A percentile compares a stretch with the other conserved stretches of the same genome.
These are phyloP conservation scores for Chloropsis hardwickii DNA, from an alignment of 2,113 vertebrate species.

Conservation along the genomic window DNA sequence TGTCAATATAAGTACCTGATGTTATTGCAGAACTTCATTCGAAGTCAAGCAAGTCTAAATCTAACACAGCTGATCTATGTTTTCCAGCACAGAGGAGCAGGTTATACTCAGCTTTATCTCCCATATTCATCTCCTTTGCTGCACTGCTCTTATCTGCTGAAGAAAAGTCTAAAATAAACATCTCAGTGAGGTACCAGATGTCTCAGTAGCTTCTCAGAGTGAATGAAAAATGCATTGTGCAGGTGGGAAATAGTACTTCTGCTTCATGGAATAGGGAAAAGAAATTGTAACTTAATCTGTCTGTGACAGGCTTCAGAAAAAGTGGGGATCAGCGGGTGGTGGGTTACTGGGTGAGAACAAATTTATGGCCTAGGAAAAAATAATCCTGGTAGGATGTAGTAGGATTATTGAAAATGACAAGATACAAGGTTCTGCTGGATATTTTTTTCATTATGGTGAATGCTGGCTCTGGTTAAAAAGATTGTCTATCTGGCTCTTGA, in stretches of 20 bases:
- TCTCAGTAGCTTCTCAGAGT: not conserved
- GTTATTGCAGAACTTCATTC: conserved; percentile 37
- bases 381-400: conserved; percentile 30
- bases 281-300: conserved; percentile 40
- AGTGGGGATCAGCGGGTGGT: conserved; percentile 37
- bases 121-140: not conserved
- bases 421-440: not conserved
- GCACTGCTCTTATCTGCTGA: conserved; percentile 38
- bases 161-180: conserved; percentile 57
- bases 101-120: not conserved
- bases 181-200: not conserved
- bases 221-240: conserved; percentile 9
- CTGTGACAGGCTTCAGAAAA: conserved; percentile 49
- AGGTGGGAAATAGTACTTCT: conserved; percentile 2
- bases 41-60: conserved; percentile 40
- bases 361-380: conserved; percentile 53
- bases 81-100: not conserved
- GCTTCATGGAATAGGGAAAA: not conserved
- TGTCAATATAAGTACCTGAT: conserved; percentile 28
- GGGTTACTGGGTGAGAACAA: conserved; percentile 63
- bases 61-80: not conserved
- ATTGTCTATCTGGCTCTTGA: not conserved
- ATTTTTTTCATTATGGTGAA: not conserved
- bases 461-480: conserved; percentile 1
- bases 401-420: conserved; percentile 48